Base-by-base conservation (phyloP, 1,140 invertebrate species). In the Agraylea sexmaculata region DNA sequence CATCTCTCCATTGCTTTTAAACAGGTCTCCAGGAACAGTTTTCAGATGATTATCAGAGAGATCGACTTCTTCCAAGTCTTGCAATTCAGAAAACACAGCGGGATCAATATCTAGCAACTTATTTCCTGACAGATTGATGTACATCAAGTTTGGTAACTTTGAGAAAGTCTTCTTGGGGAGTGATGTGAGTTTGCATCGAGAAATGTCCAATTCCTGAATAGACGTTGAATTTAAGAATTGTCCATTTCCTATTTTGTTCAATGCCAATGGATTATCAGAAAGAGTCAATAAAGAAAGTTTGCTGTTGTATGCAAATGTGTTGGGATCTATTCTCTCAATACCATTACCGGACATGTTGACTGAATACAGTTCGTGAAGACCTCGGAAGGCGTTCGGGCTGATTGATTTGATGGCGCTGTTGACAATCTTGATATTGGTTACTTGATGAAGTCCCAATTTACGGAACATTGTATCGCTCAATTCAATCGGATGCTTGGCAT, bases 291-390 rank as follows among this genome's bases (percentile, higher is more conserved):
- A 58, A 22, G 72, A 65, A 7, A 82, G 53, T 46, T 77, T 74
- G 25, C 68, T 73, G 48, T 77, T 78, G 34, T 65, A 70, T 2
- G 68, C 62, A 55, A 82, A 81, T 1, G 74, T 74, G 42, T 80
- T 70, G 0, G 75, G 73, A 47, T 78, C 71, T 16, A 82, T 59
- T 17, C 63, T 62, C 19, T 70, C 64, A 12, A 81, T 58, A 29
- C 68, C 69, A 34, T 78, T 78, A 46, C 73, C 69, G 0, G 76
- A 77, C 20, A 83, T 57, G 48, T 80, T 80, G 0, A 82, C 67
- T 2, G 74, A 67, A 39, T 74, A 78, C 1, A 83, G 59, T 34
- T 76, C 71, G 8, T 69, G 52, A 10, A 81, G 56, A 1, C 74
- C 78, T 28, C 72, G 63, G 57, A 83, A 83, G 0, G 77, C 77